Conservation (phyloP, 2,797 vertebrate genomes). For the Atherinosoma microstoma region DNA sequence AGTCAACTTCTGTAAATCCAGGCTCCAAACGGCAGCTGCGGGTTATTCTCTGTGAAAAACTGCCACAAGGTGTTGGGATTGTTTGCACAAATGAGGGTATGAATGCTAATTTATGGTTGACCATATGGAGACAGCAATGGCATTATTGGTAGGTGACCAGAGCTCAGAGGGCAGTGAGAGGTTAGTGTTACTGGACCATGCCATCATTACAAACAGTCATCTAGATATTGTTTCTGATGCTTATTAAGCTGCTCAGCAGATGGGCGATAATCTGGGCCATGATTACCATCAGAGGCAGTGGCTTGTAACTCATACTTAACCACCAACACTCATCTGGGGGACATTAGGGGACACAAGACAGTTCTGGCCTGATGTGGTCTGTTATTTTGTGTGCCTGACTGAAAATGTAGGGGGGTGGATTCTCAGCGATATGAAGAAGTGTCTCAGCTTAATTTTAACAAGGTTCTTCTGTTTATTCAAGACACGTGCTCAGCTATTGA, state of each 20-base stretch:
- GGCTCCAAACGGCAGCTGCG: conserved; percentile 34
- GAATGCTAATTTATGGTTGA: conserved; percentile 68
- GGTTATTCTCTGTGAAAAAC: conserved; percentile 42
- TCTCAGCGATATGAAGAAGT: conserved; percentile 11
- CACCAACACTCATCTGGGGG: conserved; percentile 65
- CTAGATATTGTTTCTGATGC: conserved; percentile 78
- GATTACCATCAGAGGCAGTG: conserved; percentile 72
- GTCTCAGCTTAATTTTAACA: conserved; percentile 40
- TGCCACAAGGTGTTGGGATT: conserved; percentile 34
- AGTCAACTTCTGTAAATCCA: conserved; percentile 29
- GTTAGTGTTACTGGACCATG: conserved; percentile 73
- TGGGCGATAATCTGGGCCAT: conserved; percentile 80
- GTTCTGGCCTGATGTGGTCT: conserved; percentile 46
- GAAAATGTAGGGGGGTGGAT: conserved; percentile 9
- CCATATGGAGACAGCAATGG: conserved; percentile 73
- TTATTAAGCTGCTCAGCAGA: conserved; percentile 82
- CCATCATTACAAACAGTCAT: conserved; percentile 70
- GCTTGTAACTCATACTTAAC: conserved; percentile 79
- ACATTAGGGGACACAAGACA: conserved; percentile 63
- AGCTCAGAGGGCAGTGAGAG: conserved; percentile 72
- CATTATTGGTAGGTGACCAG: conserved; percentile 70
- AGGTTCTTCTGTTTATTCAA: conserved; percentile 59
- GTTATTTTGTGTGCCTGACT: conserved; percentile 18
- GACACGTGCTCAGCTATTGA: conserved; percentile 67
- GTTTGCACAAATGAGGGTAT: conserved; percentile 27